Conservation (phyloP, 2,888 invertebrate species). For the Acleris holmiana region DNA sequence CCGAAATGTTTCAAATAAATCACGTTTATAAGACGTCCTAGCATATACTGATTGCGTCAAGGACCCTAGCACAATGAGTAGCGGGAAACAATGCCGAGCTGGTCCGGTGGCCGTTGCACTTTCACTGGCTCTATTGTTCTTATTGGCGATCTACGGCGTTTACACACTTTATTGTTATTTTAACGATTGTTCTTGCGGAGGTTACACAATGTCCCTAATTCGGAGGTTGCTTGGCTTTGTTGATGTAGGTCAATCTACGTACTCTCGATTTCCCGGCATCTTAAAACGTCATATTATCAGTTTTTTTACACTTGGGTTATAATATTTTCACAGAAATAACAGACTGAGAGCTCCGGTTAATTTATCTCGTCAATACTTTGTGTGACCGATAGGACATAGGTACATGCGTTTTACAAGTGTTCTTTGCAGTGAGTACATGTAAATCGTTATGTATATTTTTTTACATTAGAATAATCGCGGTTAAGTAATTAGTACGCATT, state of each 20-base stretch:
- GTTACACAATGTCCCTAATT: slow-evolving; percentile 61
- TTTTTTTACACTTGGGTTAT: neutral
- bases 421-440: too few relatives aligned
- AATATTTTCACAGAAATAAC: too few relatives aligned
- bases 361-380: too few relatives aligned
- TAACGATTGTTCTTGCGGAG: slow-evolving; percentile 57
- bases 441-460: too few relatives aligned
- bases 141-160: slow-evolving; percentile 65
- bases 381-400: too few relatives aligned
- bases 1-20: slow-evolving; percentile 27
- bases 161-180: slow-evolving; percentile 51
- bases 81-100: slow-evolving; percentile 70
- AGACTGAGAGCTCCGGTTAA: too few relatives aligned
- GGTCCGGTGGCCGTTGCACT: slow-evolving; percentile 75
- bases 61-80: slow-evolving; percentile 77
- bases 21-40: slow-evolving; percentile 36
- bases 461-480: too few relatives aligned
- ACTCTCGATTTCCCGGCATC: neutral
- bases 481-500: too few relatives aligned
- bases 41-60: slow-evolving; percentile 65
- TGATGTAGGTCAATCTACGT: slow-evolving; percentile 53
- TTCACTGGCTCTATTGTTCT: slow-evolving; percentile 78
- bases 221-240: slow-evolving; percentile 43
- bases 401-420: too few relatives aligned
- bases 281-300: neutral